Evolutionary conservation across 92 coral and sea anemone genomes (phyloP).

Genomic region (Palythoa grandiflora): DNA sequence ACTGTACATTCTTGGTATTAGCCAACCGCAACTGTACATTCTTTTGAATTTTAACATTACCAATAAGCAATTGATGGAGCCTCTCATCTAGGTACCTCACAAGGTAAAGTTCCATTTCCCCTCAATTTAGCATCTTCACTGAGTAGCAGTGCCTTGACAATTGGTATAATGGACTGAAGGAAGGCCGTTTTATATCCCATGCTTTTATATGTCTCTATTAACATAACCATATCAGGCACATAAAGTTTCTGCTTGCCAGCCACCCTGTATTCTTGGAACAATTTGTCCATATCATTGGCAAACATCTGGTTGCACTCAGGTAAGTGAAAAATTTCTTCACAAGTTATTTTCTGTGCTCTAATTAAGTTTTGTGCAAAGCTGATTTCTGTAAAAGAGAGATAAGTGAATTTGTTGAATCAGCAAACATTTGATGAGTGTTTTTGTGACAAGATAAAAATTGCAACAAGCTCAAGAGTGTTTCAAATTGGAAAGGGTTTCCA

Average conservation of each 20-base stretch:
- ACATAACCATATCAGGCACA: constrained; percentile 64
- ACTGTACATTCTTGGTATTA: too few relatives aligned
- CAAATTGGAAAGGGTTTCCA: too few relatives aligned
- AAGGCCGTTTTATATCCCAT: constrained; percentile 78
- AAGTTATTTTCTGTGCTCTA: constrained; percentile 58
- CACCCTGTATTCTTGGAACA: constrained; percentile 71
- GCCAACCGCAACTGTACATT: too few relatives aligned
- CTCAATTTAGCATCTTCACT: constrained; percentile 17
- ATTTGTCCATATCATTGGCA: constrained; percentile 70
- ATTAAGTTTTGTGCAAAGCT: constrained; percentile 72
- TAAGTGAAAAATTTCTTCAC: constrained; percentile 56
- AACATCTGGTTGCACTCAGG: constrained; percentile 70
- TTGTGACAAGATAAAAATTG: neutral
- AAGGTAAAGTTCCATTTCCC: neutral
- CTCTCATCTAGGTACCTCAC: constrained; percentile 21
- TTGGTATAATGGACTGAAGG: constrained; percentile 65
- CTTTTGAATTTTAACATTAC: neutral
- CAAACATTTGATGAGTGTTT: neutral
- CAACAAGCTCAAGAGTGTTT: neutral
- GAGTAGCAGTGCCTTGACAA: constrained; percentile 6
- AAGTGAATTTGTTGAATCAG: neutral
- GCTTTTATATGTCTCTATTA: constrained; percentile 73
- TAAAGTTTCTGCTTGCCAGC: constrained; percentile 71
- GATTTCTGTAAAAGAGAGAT: constrained; percentile 68
- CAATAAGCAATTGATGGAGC: neutral